Evolutionary conservation across 2,888 invertebrate genomes (phyloP).

Genomic region (Digitonthophagus gazella): DNA sequence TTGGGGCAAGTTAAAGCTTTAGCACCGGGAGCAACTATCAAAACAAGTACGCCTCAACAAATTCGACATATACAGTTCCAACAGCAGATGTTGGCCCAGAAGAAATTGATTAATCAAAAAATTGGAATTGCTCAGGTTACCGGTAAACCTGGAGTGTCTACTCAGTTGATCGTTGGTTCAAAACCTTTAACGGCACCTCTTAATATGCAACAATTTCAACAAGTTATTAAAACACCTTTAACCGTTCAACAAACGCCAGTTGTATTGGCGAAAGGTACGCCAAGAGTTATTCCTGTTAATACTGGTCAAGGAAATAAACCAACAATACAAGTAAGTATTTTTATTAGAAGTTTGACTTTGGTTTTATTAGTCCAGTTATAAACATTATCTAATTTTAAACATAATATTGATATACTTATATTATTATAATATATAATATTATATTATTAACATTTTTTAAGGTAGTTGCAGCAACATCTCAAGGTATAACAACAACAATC

Average conservation of each 20-base stretch:
- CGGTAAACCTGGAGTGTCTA: conserved; percentile 56
- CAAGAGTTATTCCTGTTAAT: conserved; percentile 66
- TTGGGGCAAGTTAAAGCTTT: conserved; percentile 48
- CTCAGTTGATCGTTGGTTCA: conserved; percentile 70
- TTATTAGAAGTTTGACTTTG: conserved; percentile 2
- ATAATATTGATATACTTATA: not conserved
- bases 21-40: conserved; percentile 45
- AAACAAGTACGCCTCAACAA: conserved; percentile 61
- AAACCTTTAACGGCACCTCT: conserved; percentile 62
- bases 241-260: conserved; percentile 58
- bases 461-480: conserved; percentile 60
- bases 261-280: conserved; percentile 62
- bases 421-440: not conserved
- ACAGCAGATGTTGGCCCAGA: conserved; percentile 57
- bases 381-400: not conserved
- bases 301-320: conserved; percentile 57
- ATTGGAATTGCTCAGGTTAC: conserved; percentile 59
- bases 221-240: conserved; percentile 57
- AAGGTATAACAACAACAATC: conserved; percentile 53
- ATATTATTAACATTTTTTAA: conserved; percentile 35
- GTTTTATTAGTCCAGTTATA: no score
- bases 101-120: conserved; percentile 60
- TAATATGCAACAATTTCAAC: conserved; percentile 73
- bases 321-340: conserved; percentile 56
- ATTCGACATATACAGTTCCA: conserved; percentile 65